Base-by-base conservation (phyloP, 2,888 invertebrate species). In the Synanthedon tipuliformis region DNA sequence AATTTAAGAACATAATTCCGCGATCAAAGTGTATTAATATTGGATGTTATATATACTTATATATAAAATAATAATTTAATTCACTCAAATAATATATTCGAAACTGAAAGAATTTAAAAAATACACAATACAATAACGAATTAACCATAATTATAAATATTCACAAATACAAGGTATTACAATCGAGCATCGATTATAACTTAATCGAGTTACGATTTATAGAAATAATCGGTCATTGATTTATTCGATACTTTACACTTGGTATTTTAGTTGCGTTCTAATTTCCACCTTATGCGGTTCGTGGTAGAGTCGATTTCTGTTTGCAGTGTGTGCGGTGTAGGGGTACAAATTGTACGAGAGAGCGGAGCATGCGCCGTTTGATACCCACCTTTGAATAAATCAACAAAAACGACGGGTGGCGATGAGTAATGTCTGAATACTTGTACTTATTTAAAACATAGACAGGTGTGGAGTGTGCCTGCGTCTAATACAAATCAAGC, bases 181-280 rank as follows among this genome's bases (percentile, higher is more conserved):
- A 75, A 79, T 77, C 72, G 65, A 63, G 70, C 68, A 75, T 78
- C 82, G 82, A 84, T 83, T 85, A 82, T 81, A 83, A 81, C 80
- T 81, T 83, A 84, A 84, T 83, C 81, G 80, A 84, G 81, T 80
- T 81, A 83, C 78, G 75, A 86, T 85, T 86, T 86, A 84, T 84
- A 83, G 83, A 82, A 85, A 85, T 85, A 86, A 85, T 83, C 81
- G 80, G 77, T 73, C 75, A 73, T 73, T 84, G 84, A 86, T 85
- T 84, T 86, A 86, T 82, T 63, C 68, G 68, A 67, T 62, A 66
- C 60, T 64, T 34, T 63, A 58, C 57, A 59, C 57, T 63, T 58
- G 55, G 45, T 50, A 50, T 40, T 10, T 48, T 12, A 48, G 4
- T 23, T 0, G 15, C 7, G 7, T 49, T 49, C 56, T 7, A 34